These are phyloP conservation scores for Sinhomidia bicolor DNA, from an alignment of 2,888 invertebrate species.

Conservation along the genomic window DNA sequence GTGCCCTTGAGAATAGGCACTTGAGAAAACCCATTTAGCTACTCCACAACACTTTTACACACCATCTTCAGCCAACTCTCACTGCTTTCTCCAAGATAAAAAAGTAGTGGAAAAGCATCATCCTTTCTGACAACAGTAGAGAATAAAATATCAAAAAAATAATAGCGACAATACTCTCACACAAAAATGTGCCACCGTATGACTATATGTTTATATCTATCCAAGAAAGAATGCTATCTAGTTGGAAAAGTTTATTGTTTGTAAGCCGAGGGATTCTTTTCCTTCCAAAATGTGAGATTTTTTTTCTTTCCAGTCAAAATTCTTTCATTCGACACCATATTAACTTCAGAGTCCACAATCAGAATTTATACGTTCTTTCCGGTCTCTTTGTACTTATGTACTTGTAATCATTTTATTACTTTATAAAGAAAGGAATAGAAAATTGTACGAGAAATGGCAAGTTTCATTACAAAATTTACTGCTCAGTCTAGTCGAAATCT, in stretches of 20 bases:
- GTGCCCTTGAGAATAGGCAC: constrained; percentile 65
- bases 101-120: not conserved
- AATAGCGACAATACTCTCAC: constrained; percentile 2
- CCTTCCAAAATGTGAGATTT: constrained; percentile 20
- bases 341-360: not conserved
- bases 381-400: constrained; percentile 17
- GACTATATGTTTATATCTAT: not conserved
- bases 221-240: not conserved
- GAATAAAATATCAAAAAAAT: too few relatives aligned
- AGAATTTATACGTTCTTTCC: not conserved
- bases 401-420: constrained; percentile 64
- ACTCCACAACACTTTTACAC: constrained; percentile 62
- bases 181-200: not conserved
- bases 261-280: constrained; percentile 3
- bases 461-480: constrained; percentile 65
- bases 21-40: constrained; percentile 54
- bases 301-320: not conserved
- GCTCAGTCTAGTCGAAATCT: too few relatives aligned
- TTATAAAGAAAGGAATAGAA: constrained; percentile 53
- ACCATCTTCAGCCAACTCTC: constrained; percentile 38
- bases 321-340: too few relatives aligned
- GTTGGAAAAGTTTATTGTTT: constrained; percentile 21
- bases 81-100: not conserved
- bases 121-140: not conserved
- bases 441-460: constrained; percentile 56